These are phyloP conservation scores for Melanophora roralis DNA, from an alignment of 2,888 invertebrate genomes.

Conservation along the genomic window DNA sequence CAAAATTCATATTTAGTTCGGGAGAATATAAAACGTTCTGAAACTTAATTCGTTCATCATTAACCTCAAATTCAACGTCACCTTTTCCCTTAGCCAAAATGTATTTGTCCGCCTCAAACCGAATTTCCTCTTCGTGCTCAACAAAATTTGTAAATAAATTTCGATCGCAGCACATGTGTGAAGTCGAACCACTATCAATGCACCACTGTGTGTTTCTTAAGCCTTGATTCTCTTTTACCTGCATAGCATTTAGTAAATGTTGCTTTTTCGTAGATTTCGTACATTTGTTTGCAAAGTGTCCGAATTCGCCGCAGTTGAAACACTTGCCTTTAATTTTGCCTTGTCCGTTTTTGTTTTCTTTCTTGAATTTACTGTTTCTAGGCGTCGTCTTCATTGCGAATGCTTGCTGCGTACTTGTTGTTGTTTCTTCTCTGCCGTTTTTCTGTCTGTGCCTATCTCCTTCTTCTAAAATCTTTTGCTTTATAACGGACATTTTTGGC, in stretches of 20 bases:
- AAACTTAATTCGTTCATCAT: background rate
- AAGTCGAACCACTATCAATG: slow-evolving; percentile 51
- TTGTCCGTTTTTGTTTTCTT: background rate
- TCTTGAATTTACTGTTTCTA: background rate
- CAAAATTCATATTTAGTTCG: slow-evolving; percentile 38
- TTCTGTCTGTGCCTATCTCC: slow-evolving; percentile 8
- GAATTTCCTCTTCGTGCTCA: background rate
- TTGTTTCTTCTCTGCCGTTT: background rate
- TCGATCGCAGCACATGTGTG: slow-evolving; percentile 8
- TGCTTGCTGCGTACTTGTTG: slow-evolving; percentile 8
- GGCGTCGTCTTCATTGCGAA: too few relatives aligned
- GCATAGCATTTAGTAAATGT: background rate
- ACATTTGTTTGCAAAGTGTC: slow-evolving; percentile 27
- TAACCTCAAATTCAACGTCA: too few relatives aligned
- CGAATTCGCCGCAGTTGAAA: background rate
- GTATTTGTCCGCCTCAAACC: slow-evolving; percentile 4
- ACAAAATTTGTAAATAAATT: background rate
- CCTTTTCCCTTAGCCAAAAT: slow-evolving; percentile 25
- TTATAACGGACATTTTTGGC: background rate
- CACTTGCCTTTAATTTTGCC: slow-evolving; percentile 7
- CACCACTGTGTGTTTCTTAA: slow-evolving; percentile 25
- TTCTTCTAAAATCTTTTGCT: slow-evolving; percentile 45
- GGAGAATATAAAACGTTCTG: slow-evolving; percentile 31
- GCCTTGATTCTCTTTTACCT: slow-evolving; percentile 14
- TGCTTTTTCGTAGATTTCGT: background rate